A percentile compares a stretch with the other conserved stretches of the same genome.
These are phyloP conservation scores for Brachycybe producta DNA, from an alignment of 2,888 invertebrate species.

Conservation along the genomic window DNA sequence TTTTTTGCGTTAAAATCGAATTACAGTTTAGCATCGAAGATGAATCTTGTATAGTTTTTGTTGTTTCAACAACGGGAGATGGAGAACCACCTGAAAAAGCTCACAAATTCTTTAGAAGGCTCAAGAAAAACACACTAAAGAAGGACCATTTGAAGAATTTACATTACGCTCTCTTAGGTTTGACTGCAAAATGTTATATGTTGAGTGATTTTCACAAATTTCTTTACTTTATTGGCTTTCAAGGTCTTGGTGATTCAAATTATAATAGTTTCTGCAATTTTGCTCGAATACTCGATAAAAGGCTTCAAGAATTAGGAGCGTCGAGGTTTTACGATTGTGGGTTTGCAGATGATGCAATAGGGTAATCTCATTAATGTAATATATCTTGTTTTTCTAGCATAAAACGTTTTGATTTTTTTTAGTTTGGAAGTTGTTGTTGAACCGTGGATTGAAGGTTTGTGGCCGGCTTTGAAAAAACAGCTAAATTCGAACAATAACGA, in stretches of 20 bases:
- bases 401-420: conserved; percentile 14
- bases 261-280: conserved; percentile 43
- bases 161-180: conserved; percentile 40
- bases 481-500: conserved; percentile 19
- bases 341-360: conserved; percentile 44
- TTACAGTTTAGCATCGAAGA: conserved; percentile 24
- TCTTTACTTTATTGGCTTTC: too few relatives aligned
- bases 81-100: conserved; percentile 45
- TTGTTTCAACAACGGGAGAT: conserved; percentile 44
- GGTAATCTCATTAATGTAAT: conserved; percentile 29
- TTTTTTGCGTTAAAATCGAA: conserved; percentile 8
- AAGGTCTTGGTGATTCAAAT: conserved; percentile 45
- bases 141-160: conserved; percentile 33
- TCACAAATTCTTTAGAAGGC: conserved; percentile 37
- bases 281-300: conserved; percentile 35
- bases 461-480: conserved; percentile 29
- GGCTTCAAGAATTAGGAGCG: conserved; percentile 38
- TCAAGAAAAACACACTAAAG: conserved; percentile 34
- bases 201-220: too few relatives aligned
- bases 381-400: neutral
- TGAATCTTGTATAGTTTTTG: conserved; percentile 1
- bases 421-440: conserved; percentile 40
- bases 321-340: conserved; percentile 35
- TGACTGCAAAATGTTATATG: too few relatives aligned
- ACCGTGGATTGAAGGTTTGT: conserved; percentile 41